These are phyloP conservation scores for Protobothrops flavoviridis DNA, from an alignment of 2,113 vertebrate species.

Conservation along the genomic window DNA sequence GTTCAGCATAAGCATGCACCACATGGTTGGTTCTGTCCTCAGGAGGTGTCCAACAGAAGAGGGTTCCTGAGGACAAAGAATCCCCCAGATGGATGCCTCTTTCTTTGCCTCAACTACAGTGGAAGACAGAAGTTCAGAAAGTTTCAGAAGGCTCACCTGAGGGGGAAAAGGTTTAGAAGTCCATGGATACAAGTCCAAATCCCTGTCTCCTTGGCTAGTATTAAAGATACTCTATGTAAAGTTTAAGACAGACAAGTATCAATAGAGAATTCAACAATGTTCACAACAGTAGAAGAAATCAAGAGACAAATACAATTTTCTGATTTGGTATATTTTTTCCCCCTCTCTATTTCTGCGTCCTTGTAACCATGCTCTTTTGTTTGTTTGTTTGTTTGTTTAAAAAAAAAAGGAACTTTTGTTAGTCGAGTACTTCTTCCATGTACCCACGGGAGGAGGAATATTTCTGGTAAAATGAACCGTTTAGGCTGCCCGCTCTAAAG, in stretches of 20 bases:
- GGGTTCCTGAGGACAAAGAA: background rate
- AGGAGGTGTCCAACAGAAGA: background rate
- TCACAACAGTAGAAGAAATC: constrained; percentile 65
- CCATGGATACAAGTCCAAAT: constrained; percentile 95
- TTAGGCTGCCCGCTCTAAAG: constrained; percentile 67
- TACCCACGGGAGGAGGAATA: constrained; percentile 45
- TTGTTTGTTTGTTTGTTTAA: background rate
- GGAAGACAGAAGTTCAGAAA: constrained; percentile 71
- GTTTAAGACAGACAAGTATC: constrained; percentile 89
- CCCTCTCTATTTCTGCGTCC: constrained; percentile 50
- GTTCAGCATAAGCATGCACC: background rate
- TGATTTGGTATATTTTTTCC: constrained; percentile 45
- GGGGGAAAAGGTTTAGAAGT: constrained; percentile 89
- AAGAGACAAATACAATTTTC: constrained; percentile 39
- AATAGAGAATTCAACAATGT: constrained; percentile 74
- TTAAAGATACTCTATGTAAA: constrained; percentile 98
- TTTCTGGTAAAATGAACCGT: constrained; percentile 58
- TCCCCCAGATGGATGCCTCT: constrained; percentile 32
- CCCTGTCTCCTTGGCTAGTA: constrained; percentile 97
- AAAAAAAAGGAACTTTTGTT: constrained; percentile 56
- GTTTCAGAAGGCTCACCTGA: constrained; percentile 86
- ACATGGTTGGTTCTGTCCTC: background rate
- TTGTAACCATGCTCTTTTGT: constrained; percentile 34
- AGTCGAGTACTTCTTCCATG: constrained; percentile 44
- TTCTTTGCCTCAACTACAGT: constrained; percentile 57